These are phyloP conservation scores for Callipepla californica DNA, from an alignment of 2,113 vertebrate genomes.

Conservation along the genomic window DNA sequence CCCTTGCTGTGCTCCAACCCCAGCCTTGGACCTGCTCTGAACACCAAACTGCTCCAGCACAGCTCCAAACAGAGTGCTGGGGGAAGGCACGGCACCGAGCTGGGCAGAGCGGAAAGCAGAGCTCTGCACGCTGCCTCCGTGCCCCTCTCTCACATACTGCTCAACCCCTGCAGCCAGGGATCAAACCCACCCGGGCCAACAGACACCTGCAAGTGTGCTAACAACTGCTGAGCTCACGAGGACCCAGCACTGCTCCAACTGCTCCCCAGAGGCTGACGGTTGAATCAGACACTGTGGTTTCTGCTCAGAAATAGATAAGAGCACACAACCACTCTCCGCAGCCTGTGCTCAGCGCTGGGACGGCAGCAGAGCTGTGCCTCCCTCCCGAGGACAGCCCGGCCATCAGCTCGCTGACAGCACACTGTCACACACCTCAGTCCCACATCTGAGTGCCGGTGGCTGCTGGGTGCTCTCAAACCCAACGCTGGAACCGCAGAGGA, in stretches of 20 bases:
- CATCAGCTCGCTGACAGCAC: too few relatives aligned
- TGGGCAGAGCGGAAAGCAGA: not conserved
- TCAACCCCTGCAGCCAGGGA: not conserved
- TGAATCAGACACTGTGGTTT: not conserved
- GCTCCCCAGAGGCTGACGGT: not conserved
- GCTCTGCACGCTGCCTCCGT: not conserved
- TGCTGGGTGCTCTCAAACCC: not conserved
- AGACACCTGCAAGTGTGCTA: not conserved
- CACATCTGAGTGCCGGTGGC: not conserved
- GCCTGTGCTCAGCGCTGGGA: not conserved
- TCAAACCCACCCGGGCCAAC: not conserved
- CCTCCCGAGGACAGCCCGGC: not conserved
- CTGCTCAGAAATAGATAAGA: not conserved
- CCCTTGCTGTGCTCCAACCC: not conserved
- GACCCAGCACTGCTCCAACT: not conserved
- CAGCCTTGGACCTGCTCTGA: not conserved
- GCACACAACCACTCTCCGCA: not conserved
- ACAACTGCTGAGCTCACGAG: rapidly evolving
- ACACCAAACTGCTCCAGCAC: not conserved
- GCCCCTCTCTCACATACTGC: not conserved
- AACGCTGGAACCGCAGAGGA: not conserved
- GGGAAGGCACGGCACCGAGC: not conserved
- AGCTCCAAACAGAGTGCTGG: rapidly evolving
- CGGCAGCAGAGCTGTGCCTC: not conserved
- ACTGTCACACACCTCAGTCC: rapidly evolving